Conservation (phyloP, 1,140 invertebrate genomes). For the Sarcophaga peregrina region DNA sequence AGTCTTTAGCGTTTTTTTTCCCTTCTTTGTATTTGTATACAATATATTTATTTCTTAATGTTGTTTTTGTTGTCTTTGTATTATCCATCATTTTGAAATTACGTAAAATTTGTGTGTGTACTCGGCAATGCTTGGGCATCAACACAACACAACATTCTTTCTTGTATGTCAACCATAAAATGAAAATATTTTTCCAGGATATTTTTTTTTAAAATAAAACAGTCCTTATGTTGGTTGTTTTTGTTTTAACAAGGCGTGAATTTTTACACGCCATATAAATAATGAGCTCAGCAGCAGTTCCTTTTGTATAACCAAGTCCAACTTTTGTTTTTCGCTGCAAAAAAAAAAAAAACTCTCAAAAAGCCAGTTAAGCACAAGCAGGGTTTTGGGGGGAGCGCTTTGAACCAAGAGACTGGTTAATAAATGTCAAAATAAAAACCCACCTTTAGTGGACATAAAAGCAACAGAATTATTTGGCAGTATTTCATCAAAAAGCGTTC, state of each 20-base stretch:
- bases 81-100: conserved; percentile 22
- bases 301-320: conserved; percentile 17
- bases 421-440: conserved; percentile 44
- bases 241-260: conserved; percentile 31
- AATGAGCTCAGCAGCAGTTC: conserved; percentile 7
- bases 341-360: conserved; percentile 1
- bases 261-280: conserved; percentile 43
- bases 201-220: background rate
- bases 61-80: background rate
- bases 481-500: conserved; percentile 25
- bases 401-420: conserved; percentile 25
- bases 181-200: background rate
- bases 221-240: conserved; percentile 31
- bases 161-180: background rate
- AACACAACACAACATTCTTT: background rate
- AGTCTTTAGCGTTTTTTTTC: conserved; percentile 58
- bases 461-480: conserved; percentile 20
- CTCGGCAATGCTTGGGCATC: no score
- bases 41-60: background rate
- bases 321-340: background rate
- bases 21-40: conserved; percentile 24
- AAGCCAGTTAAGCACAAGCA: background rate
- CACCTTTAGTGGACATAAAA: conserved; percentile 30
- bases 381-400: background rate
- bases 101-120: background rate